Evolutionary conservation across 2,113 vertebrate genomes (phyloP), one percentile per base, ranked within the genome.

Genomic region (Dicrurus megarhynchus): DNA sequence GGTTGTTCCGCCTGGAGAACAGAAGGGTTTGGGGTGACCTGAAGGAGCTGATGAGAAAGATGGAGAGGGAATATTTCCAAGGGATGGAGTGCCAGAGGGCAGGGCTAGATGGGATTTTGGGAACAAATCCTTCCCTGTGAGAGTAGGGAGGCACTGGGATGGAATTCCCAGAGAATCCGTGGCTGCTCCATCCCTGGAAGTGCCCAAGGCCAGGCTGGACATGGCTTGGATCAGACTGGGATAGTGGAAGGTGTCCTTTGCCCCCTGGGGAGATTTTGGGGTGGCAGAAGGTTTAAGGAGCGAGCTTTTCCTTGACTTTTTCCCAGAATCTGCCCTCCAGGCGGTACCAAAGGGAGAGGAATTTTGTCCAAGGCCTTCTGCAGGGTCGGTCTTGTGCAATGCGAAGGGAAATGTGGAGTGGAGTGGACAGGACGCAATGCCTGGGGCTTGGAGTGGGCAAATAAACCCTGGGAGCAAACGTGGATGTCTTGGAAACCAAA

Each of bases 281-380:
- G 32, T 18, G 8, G 16, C 16, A 13, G 42, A 13, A 27, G 4
- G 4, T 50, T 87, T 39, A 49, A 77, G 42, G 32, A 87, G 16
- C 15, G 0, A 4, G 0, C 2, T 30, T 80, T 35, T 50, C 21
- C 1, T 21, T 44, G 79, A 10, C 9, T 49, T 84, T 73, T 44
- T 9, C 80, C 42, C 52, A 2, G 9, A 52, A 32, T 55, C 33
- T 27, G 15, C 46, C 19, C 20, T 42, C 13, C 8, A 11, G 37
- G 55, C 15, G 49, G 11, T 30, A 15, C 35, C 49, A 11, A 9
- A 84, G 24, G 0, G 37, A 16, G 64, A 44, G 52, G 67, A 37
- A 49, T 68, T 82, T 11, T 32, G 13, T 9, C 27, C 5, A 1
- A 39, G 15, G 8, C 3, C 5, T 32, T 28, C 17, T 60, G 41